Base-by-base conservation (phyloP, 2,888 invertebrate species). In the Nomada ruficornis region DNA sequence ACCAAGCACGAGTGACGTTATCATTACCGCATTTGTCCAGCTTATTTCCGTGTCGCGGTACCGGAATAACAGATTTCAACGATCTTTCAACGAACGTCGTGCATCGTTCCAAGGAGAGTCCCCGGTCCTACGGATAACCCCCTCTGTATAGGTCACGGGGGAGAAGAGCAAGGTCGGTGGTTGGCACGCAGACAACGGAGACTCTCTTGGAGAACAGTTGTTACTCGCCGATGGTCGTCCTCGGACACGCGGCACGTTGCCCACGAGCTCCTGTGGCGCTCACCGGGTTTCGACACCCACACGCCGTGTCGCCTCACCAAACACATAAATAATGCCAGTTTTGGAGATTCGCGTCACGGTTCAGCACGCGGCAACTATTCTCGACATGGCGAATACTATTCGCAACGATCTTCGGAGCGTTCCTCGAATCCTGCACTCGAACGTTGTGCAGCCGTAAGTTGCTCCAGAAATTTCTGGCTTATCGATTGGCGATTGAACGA, bases 271-370 rank as follows among this genome's bases (percentile, higher is more conserved):
- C 91, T 82, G 92, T 90, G 89, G 93, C 83, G 93, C 92, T 91
- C 93, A 91, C 92, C 92, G 92, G 93, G 93, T 87, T 91, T 92
- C 92, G 91, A 93, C 93, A 93, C 93, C 93, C 93, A 93, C 93
- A 93, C 92, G 93, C 92, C 92, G 90, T 89, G 91, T 91, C 90
- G 91, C 89, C 90, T 93, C 92, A 93, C 90, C 90, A 92, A 93
- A 92, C 86, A 90, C 90, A 92, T 93, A 92, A 93, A 93, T 92
- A 88, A 83, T 74, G 54, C 83, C 75, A 81, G 77, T 86, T 80
- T 79, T 83, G 82, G 87, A 75, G 86, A 72, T 77, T 55, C 74
- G 54, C 68, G 76, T 86, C 80, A 89, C 81, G 73, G 76, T 85
- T 76, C 73, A 54, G 36, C 65, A 55, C 47, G 67, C 52, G 67